Base-by-base conservation (phyloP, 2,888 invertebrate genomes). In the Trissolcus brochymenae region DNA sequence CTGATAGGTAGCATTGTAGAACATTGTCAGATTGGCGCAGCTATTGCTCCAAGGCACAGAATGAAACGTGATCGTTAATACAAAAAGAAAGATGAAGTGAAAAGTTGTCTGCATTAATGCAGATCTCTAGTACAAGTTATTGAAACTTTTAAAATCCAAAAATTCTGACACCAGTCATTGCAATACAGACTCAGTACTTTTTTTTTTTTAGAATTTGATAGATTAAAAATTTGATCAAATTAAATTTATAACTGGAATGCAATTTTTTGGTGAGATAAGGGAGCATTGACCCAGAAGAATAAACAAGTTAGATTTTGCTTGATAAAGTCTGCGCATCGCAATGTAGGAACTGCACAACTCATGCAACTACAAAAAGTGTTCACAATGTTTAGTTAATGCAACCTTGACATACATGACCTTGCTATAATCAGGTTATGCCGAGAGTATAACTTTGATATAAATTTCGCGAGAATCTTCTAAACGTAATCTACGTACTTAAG, bases 331-430 rank as follows among this genome's bases (percentile, higher is more conserved):
- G 16, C n/a, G n/a, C 46, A 57, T 25, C 4, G 43, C 11, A 11
- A 46, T 46, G 21, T 57, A 49, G 13, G 17, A 50, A 49, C 49
- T 60, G 35, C 49, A 29, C 6, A 11, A 17, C 51, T 40, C 35
- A n/a, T 46, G 21, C 41, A 19, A 11, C 46, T 61, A 61, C 25
- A 54, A 54, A 35, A 64, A 64, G 40, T 54, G 7, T 43, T 43
- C 64, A 40, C 29, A 25, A 25, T 41, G 54, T 64, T 54, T 53
- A 64, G 43, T 54, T 64, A 43, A 54, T 64, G 1, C 21, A 54
- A 64, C 64, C 64, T 64, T 64, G 64, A 54, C 64, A 54, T 54
- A 54, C 54, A 43, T 54, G 54, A 54, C 64, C 64, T 64, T 64
- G 46, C 46, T 43, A 54, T 54, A 54, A 64, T 64, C 54, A 54